A percentile compares a stretch with the other conserved stretches of the same genome.
Conservation (phyloP, 2,888 invertebrate species). For the Protodeltote pygarga region DNA sequence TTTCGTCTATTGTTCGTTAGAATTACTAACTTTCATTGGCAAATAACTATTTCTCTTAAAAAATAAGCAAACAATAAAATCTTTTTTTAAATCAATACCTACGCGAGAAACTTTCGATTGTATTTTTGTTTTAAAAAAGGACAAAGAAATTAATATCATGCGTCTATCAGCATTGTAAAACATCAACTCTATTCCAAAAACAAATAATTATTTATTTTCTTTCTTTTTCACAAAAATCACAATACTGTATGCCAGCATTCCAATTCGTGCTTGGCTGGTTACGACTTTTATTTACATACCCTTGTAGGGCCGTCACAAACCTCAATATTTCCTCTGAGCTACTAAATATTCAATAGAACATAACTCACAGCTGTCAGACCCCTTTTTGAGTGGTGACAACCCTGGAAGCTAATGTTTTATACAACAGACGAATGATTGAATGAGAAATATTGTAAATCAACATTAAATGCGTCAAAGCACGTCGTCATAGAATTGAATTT, state of each 20-base stretch:
- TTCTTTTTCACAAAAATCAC: conserved; percentile 17
- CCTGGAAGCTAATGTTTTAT: conserved; percentile 61
- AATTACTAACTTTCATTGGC: conserved; percentile 24
- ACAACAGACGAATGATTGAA: conserved; percentile 58
- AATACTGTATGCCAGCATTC: conserved; percentile 29
- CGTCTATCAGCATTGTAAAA: too few relatives aligned
- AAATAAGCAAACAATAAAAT: too few relatives aligned
- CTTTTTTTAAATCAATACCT: too few relatives aligned
- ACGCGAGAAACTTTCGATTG: too few relatives aligned
- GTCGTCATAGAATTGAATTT: too few relatives aligned
- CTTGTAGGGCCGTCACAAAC: conserved; percentile 33
- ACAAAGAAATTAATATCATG: neutral
- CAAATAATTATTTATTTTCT: conserved; percentile 14
- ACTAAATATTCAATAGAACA: conserved; percentile 69
- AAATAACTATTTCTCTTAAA: conserved; percentile 3
- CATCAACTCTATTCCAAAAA: conserved; percentile 8
- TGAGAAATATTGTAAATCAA: conserved; percentile 46
- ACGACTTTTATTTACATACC: conserved; percentile 33
- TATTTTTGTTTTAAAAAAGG: neutral
- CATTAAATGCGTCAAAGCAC: conserved; percentile 15
- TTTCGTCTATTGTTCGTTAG: conserved; percentile 28
- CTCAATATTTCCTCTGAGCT: conserved; percentile 42
- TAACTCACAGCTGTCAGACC: conserved; percentile 56
- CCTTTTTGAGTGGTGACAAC: conserved; percentile 48
- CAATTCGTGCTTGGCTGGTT: conserved; percentile 19